phyloP scores from a whole-genome alignment of 2,888 invertebrate genomes.

The Acanthococcus lagerstroemiae region DNA sequence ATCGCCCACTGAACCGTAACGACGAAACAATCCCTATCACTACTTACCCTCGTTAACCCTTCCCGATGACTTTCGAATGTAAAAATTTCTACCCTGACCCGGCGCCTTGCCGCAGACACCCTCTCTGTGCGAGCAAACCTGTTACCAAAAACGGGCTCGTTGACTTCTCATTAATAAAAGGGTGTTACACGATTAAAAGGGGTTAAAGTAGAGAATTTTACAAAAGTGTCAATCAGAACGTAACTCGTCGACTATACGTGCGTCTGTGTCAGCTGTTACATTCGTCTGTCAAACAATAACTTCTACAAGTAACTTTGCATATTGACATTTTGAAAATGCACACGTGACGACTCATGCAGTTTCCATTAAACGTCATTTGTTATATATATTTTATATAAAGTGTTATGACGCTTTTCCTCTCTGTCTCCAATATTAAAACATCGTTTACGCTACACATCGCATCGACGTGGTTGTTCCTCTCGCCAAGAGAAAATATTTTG shows the following conservation, averaged over 20 bases:
- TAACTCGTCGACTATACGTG: background rate
- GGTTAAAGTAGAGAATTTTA: slow-evolving; percentile 5
- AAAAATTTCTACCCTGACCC: too few species aligned
- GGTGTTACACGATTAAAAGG: slow-evolving; percentile 5
- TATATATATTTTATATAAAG: slow-evolving; percentile 25
- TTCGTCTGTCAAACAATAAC: slow-evolving; percentile 27
- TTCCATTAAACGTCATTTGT: slow-evolving; percentile 8
- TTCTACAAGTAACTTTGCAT: slow-evolving; percentile 22
- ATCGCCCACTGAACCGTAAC: too few species aligned
- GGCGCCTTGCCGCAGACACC: too few species aligned
- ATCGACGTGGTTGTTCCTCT: too few species aligned
- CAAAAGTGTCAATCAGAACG: slow-evolving; percentile 21
- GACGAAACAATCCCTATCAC: too few species aligned
- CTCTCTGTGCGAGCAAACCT: too few species aligned
- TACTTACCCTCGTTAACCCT: too few species aligned
- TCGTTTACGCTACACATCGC: too few species aligned
- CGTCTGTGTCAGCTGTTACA: slow-evolving; percentile 23
- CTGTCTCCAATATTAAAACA: too few species aligned
- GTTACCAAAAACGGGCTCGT: too few species aligned
- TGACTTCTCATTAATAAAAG: slow-evolving; percentile 18
- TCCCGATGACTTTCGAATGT: too few species aligned
- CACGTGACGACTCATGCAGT: slow-evolving; percentile 22
- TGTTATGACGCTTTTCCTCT: slow-evolving; percentile 20
- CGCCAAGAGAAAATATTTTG: too few species aligned
- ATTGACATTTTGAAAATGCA: slow-evolving; percentile 25